A percentile compares a stretch with the other conserved stretches of the same genome.
Evolutionary conservation across 2,797 vertebrate species (phyloP).

Genomic region (Pipistrellus nathusii): DNA sequence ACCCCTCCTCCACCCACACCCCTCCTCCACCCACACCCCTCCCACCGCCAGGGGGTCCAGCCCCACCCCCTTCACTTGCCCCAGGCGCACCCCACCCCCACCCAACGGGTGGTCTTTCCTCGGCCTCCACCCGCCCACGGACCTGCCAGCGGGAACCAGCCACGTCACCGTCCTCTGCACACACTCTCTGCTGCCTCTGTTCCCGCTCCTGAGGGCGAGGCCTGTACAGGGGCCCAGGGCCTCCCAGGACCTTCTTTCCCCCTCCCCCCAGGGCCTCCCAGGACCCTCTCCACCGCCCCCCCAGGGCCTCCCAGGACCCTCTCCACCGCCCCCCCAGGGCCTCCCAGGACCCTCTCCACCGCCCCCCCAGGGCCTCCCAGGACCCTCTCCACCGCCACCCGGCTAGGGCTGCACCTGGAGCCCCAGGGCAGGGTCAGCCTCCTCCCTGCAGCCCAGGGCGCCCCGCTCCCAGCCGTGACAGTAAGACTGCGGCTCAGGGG

Average conservation of each 20-base stretch:
- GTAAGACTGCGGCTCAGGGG: no score
- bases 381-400: background rate
- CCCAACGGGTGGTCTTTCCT: background rate
- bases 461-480: background rate
- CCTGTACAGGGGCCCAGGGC: no score
- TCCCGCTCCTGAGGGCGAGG: background rate
- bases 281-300: background rate
- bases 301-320: background rate
- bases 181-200: background rate
- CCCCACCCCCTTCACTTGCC: no score
- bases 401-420: no score
- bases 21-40: background rate
- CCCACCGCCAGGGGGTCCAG: background rate
- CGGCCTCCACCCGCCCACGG: no score
- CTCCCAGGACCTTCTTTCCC: background rate
- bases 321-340: background rate
- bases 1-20: no score
- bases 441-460: background rate
- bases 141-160: no score
- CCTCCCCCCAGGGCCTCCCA: background rate
- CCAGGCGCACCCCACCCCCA: background rate
- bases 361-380: background rate
- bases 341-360: background rate
- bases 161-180: background rate
- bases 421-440: background rate